phyloP scores from a whole-genome alignment of 1,140 invertebrate genomes.

The Drosophila tani region DNA sequence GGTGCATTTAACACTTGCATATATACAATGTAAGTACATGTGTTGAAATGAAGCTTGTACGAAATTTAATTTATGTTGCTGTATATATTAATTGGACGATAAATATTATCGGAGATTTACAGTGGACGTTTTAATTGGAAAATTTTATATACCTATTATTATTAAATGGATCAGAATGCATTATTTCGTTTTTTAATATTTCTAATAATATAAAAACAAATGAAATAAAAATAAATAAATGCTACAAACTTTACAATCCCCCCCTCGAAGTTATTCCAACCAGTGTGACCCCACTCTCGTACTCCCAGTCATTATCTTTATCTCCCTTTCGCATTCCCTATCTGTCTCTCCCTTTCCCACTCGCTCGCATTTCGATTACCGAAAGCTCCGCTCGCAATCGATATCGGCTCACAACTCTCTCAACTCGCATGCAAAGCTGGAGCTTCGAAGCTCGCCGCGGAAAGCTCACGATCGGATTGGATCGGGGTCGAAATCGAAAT shows the following conservation, averaged over 20 bases:
- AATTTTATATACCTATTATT: not conserved
- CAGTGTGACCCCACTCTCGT: constrained; percentile 10
- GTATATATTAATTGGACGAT: not conserved
- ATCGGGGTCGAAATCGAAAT: constrained; percentile 48
- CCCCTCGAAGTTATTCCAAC: constrained; percentile 9
- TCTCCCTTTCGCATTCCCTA: not conserved
- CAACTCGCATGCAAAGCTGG: constrained; percentile 47
- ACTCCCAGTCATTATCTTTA: not conserved
- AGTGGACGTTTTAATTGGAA: not conserved
- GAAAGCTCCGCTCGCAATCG: constrained; percentile 43
- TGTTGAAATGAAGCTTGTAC: not conserved
- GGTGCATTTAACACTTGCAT: constrained; percentile 32
- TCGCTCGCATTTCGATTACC: constrained; percentile 8
- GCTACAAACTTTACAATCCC: not conserved
- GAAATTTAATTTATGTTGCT: constrained; percentile 2
- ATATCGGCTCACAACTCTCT: constrained; percentile 57
- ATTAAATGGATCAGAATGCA: too few species aligned
- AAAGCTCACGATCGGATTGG: constrained; percentile 46
- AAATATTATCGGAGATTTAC: not conserved
- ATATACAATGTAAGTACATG: constrained; percentile 11
- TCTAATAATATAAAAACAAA: too few species aligned
- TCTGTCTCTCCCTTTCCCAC: not conserved
- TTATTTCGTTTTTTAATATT: too few species aligned
- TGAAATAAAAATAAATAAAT: too few species aligned
- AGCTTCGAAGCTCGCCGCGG: constrained; percentile 38